Base-by-base conservation (phyloP, 2,797 vertebrate species). In the Argentina silus region DNA sequence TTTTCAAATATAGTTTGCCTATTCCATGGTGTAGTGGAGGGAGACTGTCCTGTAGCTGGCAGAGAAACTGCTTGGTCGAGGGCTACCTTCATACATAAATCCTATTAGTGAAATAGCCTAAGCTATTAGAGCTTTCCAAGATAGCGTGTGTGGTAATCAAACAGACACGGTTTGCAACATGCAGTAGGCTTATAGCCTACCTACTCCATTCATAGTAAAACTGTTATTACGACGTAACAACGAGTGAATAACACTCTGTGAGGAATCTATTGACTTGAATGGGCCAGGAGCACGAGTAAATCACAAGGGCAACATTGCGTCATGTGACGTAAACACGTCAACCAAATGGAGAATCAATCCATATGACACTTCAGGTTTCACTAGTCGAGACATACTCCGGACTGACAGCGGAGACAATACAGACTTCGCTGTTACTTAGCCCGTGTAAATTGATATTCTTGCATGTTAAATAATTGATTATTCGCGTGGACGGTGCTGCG, bases 281-380 rank as follows among this genome's bases (percentile, higher is more conserved):
- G 43, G 12, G 27, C 27, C 15, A 44, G 1, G 80, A 86, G 73
- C 91, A 91, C 90, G 90, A 87, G 92, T 70, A 57, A 5, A 88
- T 90, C 90, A 88, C 91, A 83, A 89, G 91, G 88, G 85, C 82
- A 74, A 11, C 19, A 21, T 75, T 53, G 45, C 78, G 86, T 90
- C 92, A 92, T 83, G 90, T 90, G 91, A 92, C 83, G 57, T 88
- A 85, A 89, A 86, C 23, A 27, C 72, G 76, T 67, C 2, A 7
- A 23, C 45, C 23, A 1, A 60, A 10, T 21, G 21, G 50, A 27
- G 2, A 19, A 3, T 67, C 36, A 9, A 12, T 42, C 65, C 44
- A 1, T 45, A 6, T 17, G 55, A 81, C 83, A 85, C 74, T 75
- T 81, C 82, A 75, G 70, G 67, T 9, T 12, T 60, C 21, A 48